Evolutionary conservation across 2,888 invertebrate genomes (phyloP).

Genomic region (Heliconius erato): DNA sequence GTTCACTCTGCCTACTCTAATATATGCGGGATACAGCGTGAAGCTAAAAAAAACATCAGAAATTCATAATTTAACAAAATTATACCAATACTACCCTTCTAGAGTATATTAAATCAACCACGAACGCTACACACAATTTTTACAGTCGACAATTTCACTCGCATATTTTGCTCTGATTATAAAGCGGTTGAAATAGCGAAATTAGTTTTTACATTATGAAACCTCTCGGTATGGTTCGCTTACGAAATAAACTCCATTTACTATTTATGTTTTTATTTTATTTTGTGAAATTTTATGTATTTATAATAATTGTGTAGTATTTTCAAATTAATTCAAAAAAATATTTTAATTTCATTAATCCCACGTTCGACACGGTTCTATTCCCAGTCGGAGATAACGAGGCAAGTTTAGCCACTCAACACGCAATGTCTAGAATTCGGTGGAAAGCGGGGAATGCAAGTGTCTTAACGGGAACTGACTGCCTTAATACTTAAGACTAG

Average conservation of each 20-base stretch:
- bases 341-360: neutral
- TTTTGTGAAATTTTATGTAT: neutral
- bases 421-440: neutral
- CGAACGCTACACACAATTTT: neutral
- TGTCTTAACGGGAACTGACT: no score
- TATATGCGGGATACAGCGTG: no score
- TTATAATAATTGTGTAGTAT: neutral
- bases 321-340: no score
- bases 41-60: no score
- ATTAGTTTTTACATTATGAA: constrained; percentile 37
- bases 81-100: neutral
- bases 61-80: neutral
- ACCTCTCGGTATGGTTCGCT: constrained; percentile 3
- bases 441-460: neutral
- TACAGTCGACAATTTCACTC: constrained; percentile 28
- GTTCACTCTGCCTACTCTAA: no score
- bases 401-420: neutral
- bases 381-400: neutral
- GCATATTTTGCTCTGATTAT: constrained; percentile 37
- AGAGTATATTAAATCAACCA: neutral
- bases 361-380: neutral
- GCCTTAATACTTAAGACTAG: neutral
- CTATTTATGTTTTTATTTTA: constrained; percentile 1
- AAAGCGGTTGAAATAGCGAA: constrained; percentile 29
- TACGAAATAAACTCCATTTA: constrained; percentile 23